Evolutionary conservation across 1,140 invertebrate species (phyloP).

Genomic region (Xylocopa sonorina): DNA sequence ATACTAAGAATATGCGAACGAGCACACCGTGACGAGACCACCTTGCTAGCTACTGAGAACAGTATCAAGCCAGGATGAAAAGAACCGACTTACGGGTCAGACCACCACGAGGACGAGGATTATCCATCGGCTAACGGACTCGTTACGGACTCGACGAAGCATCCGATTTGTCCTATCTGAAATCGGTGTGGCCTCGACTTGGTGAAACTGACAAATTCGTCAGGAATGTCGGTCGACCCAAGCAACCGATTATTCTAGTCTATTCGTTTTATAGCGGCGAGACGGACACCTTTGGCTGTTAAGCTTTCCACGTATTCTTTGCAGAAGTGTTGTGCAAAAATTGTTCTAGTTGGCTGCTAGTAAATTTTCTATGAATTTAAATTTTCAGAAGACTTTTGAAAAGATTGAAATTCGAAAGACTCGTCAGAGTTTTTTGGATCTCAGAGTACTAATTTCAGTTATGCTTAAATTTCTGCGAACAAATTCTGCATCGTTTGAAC

Average conservation of each 20-base stretch:
- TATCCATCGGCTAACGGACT: slow-evolving; percentile 54
- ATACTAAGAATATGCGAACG: slow-evolving; percentile 37
- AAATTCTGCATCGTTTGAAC: too few species aligned
- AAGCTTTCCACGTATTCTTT: too few species aligned
- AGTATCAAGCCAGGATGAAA: slow-evolving; percentile 52
- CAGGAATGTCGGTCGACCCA: slow-evolving; percentile 22
- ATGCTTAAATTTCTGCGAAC: too few species aligned
- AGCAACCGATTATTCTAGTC: neutral
- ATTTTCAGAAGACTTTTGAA: too few species aligned
- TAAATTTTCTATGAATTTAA: too few species aligned
- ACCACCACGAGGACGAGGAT: slow-evolving; percentile 57
- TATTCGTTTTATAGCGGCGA: neutral
- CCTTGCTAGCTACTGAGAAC: slow-evolving; percentile 45
- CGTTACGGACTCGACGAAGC: slow-evolving; percentile 13
- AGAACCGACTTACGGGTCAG: slow-evolving; percentile 55
- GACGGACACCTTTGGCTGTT: neutral
- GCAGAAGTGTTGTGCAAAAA: too few species aligned
- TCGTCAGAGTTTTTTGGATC: too few species aligned
- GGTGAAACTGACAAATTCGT: slow-evolving; percentile 38
- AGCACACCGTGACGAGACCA: slow-evolving; percentile 33
- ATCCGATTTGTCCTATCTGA: slow-evolving; percentile 19
- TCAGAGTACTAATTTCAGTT: too few species aligned
- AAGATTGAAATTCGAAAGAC: too few species aligned
- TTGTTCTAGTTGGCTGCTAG: too few species aligned
- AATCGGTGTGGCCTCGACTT: slow-evolving; percentile 1